Base-by-base conservation (phyloP, 2,113 vertebrate species). In the Agapornis roseicollis region DNA sequence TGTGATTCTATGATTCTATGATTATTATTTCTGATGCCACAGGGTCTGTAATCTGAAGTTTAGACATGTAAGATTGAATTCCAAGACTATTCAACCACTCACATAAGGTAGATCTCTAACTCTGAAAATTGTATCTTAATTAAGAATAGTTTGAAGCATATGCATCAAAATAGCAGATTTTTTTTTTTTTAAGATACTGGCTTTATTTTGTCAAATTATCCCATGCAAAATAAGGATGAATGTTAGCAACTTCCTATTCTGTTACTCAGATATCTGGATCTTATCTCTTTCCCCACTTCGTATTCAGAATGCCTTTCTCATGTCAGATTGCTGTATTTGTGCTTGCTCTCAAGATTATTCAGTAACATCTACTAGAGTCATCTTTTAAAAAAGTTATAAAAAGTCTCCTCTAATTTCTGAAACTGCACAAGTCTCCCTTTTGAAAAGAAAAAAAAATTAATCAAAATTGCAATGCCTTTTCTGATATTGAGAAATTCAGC, bases 331-430 rank as follows among this genome's bases (percentile, higher is more conserved):
- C 9, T 90, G 55, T 16, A 44, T 80, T 90, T 55, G 7, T 50
- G 11, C 3, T 84, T 78, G 17, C 4, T 79, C 18, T 85, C 35
- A 73, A 50, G 49, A 49, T 46, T 80, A 71, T 84, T 93, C 12
- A 35, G 14, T 42, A 84, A 46, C 0, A 0, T 72, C 80, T 19
- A 37, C 11, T 68, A 29, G 2, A 63, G 10, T 63, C 1, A 65
- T 28, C 20, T 63, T 22, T 77, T 65, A 11, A 85, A 83, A 39
- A 29, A 63, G 25, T 53, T 11, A 5, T 11, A 71, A 9, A 17
- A 65, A 63, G 2, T 12, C 11, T 80, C 23, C 35, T 68, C 13
- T 65, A 64, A 27, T 69, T 81, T 80, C 49, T 90, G 41, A 49
- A 85, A 53, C 28, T 56, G 17, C 6, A n/a, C 6, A 65, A 63